Evolutionary conservation across 2,797 vertebrate genomes (phyloP).

Genomic region (Halcyon leucocephala): DNA sequence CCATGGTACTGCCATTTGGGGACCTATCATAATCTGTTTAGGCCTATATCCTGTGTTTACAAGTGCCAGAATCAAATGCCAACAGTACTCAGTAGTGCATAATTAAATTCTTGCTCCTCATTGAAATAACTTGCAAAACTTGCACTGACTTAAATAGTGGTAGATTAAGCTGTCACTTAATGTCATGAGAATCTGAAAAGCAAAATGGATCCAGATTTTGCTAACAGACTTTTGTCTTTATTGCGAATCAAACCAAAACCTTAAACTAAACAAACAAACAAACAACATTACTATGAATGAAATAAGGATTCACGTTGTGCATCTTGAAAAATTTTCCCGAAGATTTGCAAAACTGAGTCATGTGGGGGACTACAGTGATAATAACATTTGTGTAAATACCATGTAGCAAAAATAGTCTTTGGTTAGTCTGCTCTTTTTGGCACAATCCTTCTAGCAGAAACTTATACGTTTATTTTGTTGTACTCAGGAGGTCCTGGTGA

Average conservation of each 20-base stretch:
- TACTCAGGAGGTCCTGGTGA: constrained; percentile 6
- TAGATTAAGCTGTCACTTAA: constrained; percentile 14
- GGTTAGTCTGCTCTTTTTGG: constrained; percentile 10
- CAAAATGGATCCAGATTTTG: not conserved
- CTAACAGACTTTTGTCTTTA: not conserved
- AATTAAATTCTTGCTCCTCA: constrained; percentile 11
- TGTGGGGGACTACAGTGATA: not conserved
- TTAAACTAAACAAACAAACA: not conserved
- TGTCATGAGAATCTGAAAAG: constrained; percentile 4
- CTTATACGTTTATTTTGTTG: not conserved
- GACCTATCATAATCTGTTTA: not conserved
- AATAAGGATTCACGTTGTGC: not conserved
- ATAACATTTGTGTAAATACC: not conserved
- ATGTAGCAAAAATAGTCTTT: not conserved
- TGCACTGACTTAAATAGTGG: not conserved
- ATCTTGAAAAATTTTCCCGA: not conserved
- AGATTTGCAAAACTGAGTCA: not conserved
- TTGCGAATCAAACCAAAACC: not conserved
- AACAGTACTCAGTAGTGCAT: not conserved
- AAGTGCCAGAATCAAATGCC: constrained; percentile 21
- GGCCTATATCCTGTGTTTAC: not conserved
- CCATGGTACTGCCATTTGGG: not conserved
- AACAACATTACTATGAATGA: not conserved
- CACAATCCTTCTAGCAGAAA: not conserved
- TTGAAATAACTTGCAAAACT: constrained; percentile 16